Percentiles rank a stretch among this genome's conserved stretches.
Conservation (phyloP, 1,140 invertebrate species). For the Formica exsecta region DNA sequence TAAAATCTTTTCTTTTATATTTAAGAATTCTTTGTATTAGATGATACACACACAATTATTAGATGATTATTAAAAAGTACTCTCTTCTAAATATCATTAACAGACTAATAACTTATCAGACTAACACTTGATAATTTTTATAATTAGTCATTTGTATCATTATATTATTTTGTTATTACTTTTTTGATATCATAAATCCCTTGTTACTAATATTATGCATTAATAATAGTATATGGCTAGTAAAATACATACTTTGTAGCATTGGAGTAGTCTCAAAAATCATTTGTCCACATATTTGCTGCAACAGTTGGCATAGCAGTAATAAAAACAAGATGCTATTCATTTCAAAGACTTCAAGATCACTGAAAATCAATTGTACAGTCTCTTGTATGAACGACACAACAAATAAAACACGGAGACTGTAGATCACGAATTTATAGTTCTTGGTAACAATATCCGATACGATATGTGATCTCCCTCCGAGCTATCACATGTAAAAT, state of each 20-base stretch:
- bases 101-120: background rate
- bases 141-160: background rate
- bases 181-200: background rate
- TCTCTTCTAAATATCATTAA: background rate
- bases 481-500: conserved; percentile 41
- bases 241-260: conserved; percentile 41
- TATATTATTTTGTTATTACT: background rate
- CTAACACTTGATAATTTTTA: conserved; percentile 19
- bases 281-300: background rate
- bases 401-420: conserved; percentile 22
- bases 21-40: background rate
- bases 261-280: background rate
- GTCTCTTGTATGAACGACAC: background rate
- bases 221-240: conserved; percentile 9
- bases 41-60: too few relatives aligned
- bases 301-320: background rate
- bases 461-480: too few relatives aligned
- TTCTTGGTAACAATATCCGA: conserved; percentile 5
- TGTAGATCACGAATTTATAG: background rate
- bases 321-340: background rate
- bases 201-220: background rate
- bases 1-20: background rate
- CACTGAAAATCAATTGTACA: background rate
- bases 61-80: background rate
- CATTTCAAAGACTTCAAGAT: conserved; percentile 16